Evolutionary conservation across 2,888 invertebrate genomes (phyloP).

Genomic region (Habroteleia sp.): DNA sequence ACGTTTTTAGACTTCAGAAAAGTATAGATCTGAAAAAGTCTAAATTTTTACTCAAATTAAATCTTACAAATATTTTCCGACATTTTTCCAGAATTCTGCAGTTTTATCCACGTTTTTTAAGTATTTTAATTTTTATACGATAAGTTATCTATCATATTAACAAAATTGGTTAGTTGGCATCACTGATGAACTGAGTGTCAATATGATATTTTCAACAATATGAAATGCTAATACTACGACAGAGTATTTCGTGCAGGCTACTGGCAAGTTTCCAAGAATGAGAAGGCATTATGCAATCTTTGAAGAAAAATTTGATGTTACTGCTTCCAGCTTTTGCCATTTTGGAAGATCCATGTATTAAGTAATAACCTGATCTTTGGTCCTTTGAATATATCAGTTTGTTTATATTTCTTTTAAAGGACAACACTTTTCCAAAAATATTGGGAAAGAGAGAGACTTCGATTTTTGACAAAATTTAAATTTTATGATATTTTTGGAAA

Average conservation of each 20-base stretch:
- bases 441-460: too few relatives aligned
- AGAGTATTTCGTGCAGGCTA: conserved; percentile 11
- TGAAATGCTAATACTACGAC: conserved; percentile 33
- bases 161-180: conserved; percentile 23
- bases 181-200: conserved; percentile 33
- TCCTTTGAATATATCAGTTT: conserved; percentile 29
- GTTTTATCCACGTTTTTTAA: too few relatives aligned
- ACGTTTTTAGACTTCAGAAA: too few relatives aligned
- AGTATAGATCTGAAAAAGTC: too few relatives aligned
- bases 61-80: too few relatives aligned
- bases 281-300: conserved; percentile 12
- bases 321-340: conserved; percentile 21
- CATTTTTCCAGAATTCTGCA: too few relatives aligned
- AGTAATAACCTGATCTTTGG: conserved; percentile 23
- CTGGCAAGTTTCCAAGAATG: conserved; percentile 13
- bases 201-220: conserved; percentile 31
- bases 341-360: conserved; percentile 22
- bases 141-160: conserved; percentile 8
- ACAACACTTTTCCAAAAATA: too few relatives aligned
- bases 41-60: too few relatives aligned
- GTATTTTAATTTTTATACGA: too few relatives aligned
- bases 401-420: too few relatives aligned
- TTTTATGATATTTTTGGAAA: too few relatives aligned
- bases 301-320: conserved; percentile 23
- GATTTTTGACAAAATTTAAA: too few relatives aligned